These are phyloP conservation scores for Gephyroberyx darwinii DNA, from an alignment of 2,797 vertebrate species.

Conservation along the genomic window DNA sequence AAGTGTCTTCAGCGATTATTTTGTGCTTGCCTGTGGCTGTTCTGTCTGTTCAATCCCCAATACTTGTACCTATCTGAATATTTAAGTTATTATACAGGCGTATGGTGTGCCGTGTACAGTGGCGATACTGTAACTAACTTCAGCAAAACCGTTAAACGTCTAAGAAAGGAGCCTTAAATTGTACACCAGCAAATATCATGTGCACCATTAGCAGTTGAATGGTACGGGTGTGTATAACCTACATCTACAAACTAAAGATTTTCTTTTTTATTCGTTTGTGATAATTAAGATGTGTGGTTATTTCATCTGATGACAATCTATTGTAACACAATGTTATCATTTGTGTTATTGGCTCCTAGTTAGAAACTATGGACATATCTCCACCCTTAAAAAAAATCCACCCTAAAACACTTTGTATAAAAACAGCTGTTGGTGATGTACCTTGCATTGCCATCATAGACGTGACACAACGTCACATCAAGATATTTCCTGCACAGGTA, in stretches of 20 bases:
- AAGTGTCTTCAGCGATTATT: not conserved
- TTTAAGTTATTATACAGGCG: constrained; percentile 8
- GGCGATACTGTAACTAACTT: constrained; percentile 30
- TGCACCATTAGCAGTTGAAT: not conserved
- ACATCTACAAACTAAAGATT: not conserved
- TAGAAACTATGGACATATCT: no score
- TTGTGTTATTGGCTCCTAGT: no score
- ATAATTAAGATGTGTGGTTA: constrained; percentile 39
- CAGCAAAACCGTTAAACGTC: constrained; percentile 33
- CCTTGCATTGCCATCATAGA: no score
- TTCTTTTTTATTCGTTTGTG: constrained; percentile 25
- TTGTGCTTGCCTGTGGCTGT: constrained; percentile 45
- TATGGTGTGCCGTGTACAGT: constrained; percentile 20
- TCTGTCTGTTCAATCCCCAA: constrained; percentile 19
- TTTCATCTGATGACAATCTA: constrained; percentile 56
- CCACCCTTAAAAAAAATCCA: not conserved
- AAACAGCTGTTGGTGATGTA: no score
- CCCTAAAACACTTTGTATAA: not conserved
- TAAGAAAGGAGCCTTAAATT: constrained; percentile 38
- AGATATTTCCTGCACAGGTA: no score
- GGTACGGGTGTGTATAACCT: constrained; percentile 8
- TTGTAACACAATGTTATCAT: no score
- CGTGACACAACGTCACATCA: no score
- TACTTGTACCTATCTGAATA: constrained; percentile 33
- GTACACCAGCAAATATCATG: constrained; percentile 60